Base-by-base conservation (phyloP, 2,113 vertebrate genomes). In the Nicator chloris region DNA sequence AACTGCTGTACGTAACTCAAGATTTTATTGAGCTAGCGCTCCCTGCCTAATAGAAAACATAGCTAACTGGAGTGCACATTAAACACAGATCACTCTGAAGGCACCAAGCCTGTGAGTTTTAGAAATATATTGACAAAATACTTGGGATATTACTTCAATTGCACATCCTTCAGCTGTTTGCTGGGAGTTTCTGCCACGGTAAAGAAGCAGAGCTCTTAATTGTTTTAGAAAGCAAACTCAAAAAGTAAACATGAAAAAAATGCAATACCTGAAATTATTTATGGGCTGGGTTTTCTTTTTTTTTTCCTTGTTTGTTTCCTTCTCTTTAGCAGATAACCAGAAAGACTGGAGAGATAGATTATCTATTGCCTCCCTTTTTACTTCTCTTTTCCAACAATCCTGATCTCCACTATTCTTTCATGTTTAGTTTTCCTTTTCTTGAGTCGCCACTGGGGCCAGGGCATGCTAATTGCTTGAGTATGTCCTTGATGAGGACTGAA, bases 11-110 rank as follows among this genome's bases (percentile, higher is more conserved):
- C 71, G 95, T 96, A 96, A 96, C 95, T 97, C 80, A 95, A 97
- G 93, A 79, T 93, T 90, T 97, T 97, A 97, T 95, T 97, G 97
- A 97, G 91, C 97, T 94, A 92, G 83, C 37, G 81, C 94, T 97
- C 92, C 92, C 82, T 95, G 95, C 95, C 96, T 98, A 98, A 98
- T 97, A 96, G 96, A 89, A 97, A 98, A 96, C 98, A 96, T 66
- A 95, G 95, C 95, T 88, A 92, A 95, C 92, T 42, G 53, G 70
- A 95, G 88, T 49, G 57, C 86, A 97, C 93, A 81, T 94, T 96
- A 96, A 98, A 91, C 82, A 92, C 82, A 95, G 92, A 96, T 83
- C 94, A 80, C 76, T 96, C 86, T 44, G 86, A 87, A 97, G 94
- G 66, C 75, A 95, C 93, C 87, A 92, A 91, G 91, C 51, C 88